Evolutionary conservation across 2,113 vertebrate species (phyloP).

Genomic region (Entelurus aequoreus): DNA sequence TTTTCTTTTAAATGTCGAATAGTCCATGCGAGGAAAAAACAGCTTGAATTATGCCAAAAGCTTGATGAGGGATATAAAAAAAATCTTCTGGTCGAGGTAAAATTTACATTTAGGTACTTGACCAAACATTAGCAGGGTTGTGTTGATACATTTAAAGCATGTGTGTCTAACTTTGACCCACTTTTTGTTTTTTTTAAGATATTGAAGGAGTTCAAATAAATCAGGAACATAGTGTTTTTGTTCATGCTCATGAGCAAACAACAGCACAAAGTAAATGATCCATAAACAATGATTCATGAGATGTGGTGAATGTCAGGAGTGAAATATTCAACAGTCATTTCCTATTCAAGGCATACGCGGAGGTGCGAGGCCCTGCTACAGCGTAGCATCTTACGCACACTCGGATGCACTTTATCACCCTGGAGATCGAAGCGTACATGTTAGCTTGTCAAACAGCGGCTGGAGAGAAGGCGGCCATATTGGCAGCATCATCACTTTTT

Average conservation of each 20-base stretch:
- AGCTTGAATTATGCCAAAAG: no score
- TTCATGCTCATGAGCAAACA: slow-evolving; percentile 8
- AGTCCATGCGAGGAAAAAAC: no score
- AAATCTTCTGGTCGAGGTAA: no score
- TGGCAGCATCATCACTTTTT: slow-evolving; percentile 52
- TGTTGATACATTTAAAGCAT: no score
- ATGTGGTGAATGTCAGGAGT: slow-evolving; percentile 41
- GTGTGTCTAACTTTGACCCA: no score
- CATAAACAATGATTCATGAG: slow-evolving; percentile 69
- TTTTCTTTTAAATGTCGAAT: no score
- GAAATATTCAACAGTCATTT: slow-evolving; percentile 64
- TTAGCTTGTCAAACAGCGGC: slow-evolving; percentile 58
- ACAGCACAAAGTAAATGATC: slow-evolving; percentile 52
- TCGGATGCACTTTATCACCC: slow-evolving; percentile 60
- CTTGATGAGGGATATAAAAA: no score
- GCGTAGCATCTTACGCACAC: slow-evolving; percentile 55
- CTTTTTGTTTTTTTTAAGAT: no score
- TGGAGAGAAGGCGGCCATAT: slow-evolving; percentile 37
- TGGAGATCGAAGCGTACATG: slow-evolving; percentile 56
- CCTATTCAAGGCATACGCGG: slow-evolving; percentile 52
- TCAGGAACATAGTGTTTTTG: slow-evolving; percentile 5
- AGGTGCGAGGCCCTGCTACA: slow-evolving; percentile 42
- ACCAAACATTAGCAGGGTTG: no score
- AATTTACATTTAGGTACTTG: no score
- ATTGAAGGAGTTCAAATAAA: no score